These are phyloP conservation scores for Anthonomus grandis DNA, from an alignment of 1,140 invertebrate species.

Conservation along the genomic window DNA sequence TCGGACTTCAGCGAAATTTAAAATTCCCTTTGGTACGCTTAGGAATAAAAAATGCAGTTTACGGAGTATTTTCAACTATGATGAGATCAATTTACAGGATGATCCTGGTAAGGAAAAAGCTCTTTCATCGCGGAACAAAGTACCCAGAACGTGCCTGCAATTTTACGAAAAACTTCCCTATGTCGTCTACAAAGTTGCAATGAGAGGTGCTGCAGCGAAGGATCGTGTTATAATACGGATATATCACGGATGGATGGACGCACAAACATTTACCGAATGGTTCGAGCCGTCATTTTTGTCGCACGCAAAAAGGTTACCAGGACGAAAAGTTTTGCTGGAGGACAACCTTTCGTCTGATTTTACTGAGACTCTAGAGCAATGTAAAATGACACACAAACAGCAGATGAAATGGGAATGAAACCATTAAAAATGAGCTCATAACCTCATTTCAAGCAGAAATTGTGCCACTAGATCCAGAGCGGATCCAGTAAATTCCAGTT, in stretches of 20 bases:
- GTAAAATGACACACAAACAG: slow-evolving; percentile 37
- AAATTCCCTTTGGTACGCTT: neutral
- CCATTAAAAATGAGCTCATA: slow-evolving; percentile 20
- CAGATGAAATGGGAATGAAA: slow-evolving; percentile 14
- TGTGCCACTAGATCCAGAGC: slow-evolving; percentile 9
- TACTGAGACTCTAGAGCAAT: slow-evolving; percentile 22
- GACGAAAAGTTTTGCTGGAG: slow-evolving; percentile 33
- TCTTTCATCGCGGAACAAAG: slow-evolving; percentile 46
- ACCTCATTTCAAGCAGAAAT: slow-evolving; percentile 21
- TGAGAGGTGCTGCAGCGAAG: slow-evolving; percentile 1
- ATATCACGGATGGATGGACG: slow-evolving; percentile 37
- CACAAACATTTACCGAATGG: slow-evolving; percentile 46
- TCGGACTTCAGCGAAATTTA: neutral
- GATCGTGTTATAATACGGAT: slow-evolving; percentile 42
- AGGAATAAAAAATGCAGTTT: neutral
- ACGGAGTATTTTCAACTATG: slow-evolving; percentile 46
- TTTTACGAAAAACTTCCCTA: slow-evolving; percentile 43
- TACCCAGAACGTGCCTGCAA: slow-evolving; percentile 39
- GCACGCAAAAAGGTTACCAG: slow-evolving; percentile 24
- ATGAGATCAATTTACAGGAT: slow-evolving; percentile 48
- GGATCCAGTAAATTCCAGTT: slow-evolving; percentile 23
- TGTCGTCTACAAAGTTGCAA: slow-evolving; percentile 15
- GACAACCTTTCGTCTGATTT: slow-evolving; percentile 43
- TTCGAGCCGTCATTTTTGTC: slow-evolving; percentile 36
- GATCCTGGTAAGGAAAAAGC: slow-evolving; percentile 33